Conservation (phyloP, 2,797 vertebrate species). For the Neomorphus geoffroyi region DNA sequence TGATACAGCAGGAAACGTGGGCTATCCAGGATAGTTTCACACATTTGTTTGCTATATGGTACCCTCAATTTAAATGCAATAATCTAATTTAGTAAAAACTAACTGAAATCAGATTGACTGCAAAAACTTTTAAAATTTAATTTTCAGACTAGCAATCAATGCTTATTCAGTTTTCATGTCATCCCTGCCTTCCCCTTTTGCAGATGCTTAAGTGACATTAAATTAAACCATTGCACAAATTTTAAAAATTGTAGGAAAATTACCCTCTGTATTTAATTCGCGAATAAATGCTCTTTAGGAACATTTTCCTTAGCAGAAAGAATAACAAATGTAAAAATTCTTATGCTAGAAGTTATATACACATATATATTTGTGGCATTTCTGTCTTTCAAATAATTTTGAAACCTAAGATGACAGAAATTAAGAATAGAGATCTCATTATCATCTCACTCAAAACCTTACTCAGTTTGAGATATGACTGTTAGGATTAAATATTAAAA, state of each 20-base stretch:
- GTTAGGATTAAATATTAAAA: constrained; percentile 54
- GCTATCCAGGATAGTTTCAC: constrained; percentile 47
- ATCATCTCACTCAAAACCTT: not conserved
- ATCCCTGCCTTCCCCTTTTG: constrained; percentile 69
- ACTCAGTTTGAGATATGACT: constrained; percentile 2
- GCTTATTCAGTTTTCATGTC: constrained; percentile 75
- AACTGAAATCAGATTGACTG: constrained; percentile 74
- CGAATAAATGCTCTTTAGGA: constrained; percentile 65
- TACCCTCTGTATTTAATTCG: constrained; percentile 73
- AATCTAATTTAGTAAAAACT: constrained; percentile 75
- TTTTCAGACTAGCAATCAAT: constrained; percentile 77
- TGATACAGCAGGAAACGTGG: constrained; percentile 33
- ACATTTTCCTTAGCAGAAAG: constrained; percentile 69
- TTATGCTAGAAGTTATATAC: constrained; percentile 45
- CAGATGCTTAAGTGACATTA: constrained; percentile 75
- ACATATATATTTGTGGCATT: constrained; percentile 32
- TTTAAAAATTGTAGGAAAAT: constrained; percentile 73
- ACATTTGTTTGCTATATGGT: constrained; percentile 24
- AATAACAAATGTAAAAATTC: constrained; percentile 60
- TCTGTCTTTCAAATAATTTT: constrained; percentile 60
- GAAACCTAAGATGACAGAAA: constrained; percentile 62
- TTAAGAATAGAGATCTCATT: constrained; percentile 18
- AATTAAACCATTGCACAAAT: constrained; percentile 77
- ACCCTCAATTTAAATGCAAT: constrained; percentile 73
- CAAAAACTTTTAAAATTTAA: constrained; percentile 75